Evolutionary conservation across 1,140 invertebrate species (phyloP).

Genomic region (Spodoptera litura): DNA sequence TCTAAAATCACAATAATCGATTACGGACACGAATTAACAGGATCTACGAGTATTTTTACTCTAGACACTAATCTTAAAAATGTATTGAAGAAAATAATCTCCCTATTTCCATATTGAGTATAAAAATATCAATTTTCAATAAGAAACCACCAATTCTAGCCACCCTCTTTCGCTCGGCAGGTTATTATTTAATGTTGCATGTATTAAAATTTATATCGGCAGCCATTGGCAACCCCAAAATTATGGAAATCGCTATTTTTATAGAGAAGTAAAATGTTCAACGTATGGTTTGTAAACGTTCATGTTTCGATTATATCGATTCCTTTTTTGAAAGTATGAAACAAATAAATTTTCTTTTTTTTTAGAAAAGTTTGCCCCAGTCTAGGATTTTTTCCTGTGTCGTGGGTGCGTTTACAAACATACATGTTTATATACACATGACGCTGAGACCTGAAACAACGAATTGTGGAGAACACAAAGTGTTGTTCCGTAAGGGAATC

Average conservation of each 20-base stretch:
- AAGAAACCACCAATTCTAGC: constrained; percentile 23
- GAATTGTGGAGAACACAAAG: no score
- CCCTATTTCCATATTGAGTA: constrained; percentile 7
- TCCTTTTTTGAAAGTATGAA: neutral
- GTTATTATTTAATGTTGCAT: constrained; percentile 80
- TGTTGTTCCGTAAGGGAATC: no score
- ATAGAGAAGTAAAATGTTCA: constrained; percentile 36
- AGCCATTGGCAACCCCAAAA: constrained; percentile 47
- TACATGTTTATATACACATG: no score
- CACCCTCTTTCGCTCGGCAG: constrained; percentile 55
- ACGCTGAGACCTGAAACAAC: no score
- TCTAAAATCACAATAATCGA: no score
- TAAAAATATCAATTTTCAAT: constrained; percentile 39
- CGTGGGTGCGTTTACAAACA: no score
- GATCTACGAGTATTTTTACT: no score
- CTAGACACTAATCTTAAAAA: no score
- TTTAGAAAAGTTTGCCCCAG: no score
- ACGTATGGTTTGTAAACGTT: constrained; percentile 72
- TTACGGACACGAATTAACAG: no score
- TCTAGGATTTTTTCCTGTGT: no score
- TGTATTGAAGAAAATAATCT: neutral
- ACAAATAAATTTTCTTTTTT: no score
- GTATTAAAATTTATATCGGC: constrained; percentile 72
- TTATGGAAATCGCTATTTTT: constrained; percentile 64
- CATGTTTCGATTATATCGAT: constrained; percentile 1